A percentile compares a stretch with the other conserved stretches of the same genome.
Evolutionary conservation across 1,140 invertebrate genomes (phyloP).

Genomic region (Nephila pilipes): DNA sequence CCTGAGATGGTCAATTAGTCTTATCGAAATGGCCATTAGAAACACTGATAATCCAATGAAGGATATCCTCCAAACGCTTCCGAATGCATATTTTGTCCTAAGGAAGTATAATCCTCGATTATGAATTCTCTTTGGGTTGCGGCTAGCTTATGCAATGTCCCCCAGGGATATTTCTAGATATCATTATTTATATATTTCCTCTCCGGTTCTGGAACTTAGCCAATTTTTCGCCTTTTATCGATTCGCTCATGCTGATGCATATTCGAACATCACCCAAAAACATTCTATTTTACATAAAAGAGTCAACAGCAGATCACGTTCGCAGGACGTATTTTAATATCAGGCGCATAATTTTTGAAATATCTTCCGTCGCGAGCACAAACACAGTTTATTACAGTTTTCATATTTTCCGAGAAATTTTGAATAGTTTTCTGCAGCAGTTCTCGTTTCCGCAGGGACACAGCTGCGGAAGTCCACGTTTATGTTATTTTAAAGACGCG

Average conservation of each 20-base stretch:
- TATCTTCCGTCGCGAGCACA: background rate
- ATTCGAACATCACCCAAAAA: background rate
- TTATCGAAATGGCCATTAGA: no score
- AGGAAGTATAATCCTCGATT: no score
- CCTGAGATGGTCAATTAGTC: no score
- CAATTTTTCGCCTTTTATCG: background rate
- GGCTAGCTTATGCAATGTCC: background rate
- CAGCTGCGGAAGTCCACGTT: background rate
- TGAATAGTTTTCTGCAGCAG: background rate
- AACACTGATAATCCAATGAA: no score
- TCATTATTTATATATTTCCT: conserved; percentile 11
- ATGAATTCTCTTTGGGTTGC: no score
- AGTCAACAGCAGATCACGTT: background rate
- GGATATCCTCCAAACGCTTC: no score
- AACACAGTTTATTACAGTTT: background rate
- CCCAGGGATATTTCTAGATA: background rate
- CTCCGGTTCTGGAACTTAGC: background rate
- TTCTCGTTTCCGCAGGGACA: background rate
- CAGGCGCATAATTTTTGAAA: background rate
- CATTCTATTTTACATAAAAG: conserved; percentile 8
- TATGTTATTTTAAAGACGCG: conserved; percentile 18
- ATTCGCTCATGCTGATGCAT: background rate
- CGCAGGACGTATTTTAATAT: background rate
- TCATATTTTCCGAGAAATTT: background rate
- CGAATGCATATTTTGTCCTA: no score